Evolutionary conservation across 1,140 invertebrate species (phyloP), one percentile per base, ranked within the genome.

Genomic region (Anastrepha ludens): DNA sequence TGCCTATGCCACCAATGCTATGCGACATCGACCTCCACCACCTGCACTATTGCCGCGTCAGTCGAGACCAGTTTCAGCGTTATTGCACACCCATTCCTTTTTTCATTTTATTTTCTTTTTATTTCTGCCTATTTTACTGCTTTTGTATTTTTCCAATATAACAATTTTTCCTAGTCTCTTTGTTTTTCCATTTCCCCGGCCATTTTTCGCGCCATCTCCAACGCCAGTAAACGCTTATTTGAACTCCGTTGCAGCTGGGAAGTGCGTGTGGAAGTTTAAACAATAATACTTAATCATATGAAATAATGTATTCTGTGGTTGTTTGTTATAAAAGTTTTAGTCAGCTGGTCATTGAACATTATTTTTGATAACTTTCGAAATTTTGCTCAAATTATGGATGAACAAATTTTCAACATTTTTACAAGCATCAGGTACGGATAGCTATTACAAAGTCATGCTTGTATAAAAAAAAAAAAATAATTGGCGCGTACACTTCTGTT

Each of bases 161-260:
- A 13, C n/a, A 3, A 81, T 55, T 81, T 81, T 81, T 55, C n/a
- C 3, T n/a, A 17, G 74, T 11, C 6, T 47, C 15, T 50, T 47
- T 50, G 13, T 11, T 74, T 74, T 74, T 17, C 41, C 44, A 55
- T 55, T 81, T 81, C 74, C 74, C 55, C 20, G 47, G 8, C 0
- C n/a, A 9, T 50, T 81, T 74, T 81, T 55, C 74, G 74, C 74
- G 74, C 74, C 74, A 81, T 29, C 50, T 44, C 44, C 17, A 55
- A n/a, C 50, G 74, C 44, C 47, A 55, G 47, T 0, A 62, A 62
- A 17, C 60, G 60, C 9, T 9, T 1, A 62, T 62, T 5, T 29
- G 0, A 29, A 1, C 29, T 29, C 29, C 29, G 29, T 29, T 29
- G 29, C 9, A 13, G 60, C 60, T 15, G 60, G 15, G 15, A 81